Evolutionary conservation across 2,888 invertebrate genomes (phyloP), one percentile per base, ranked within the genome.

Genomic region (Aphidoletes aphidimyza): DNA sequence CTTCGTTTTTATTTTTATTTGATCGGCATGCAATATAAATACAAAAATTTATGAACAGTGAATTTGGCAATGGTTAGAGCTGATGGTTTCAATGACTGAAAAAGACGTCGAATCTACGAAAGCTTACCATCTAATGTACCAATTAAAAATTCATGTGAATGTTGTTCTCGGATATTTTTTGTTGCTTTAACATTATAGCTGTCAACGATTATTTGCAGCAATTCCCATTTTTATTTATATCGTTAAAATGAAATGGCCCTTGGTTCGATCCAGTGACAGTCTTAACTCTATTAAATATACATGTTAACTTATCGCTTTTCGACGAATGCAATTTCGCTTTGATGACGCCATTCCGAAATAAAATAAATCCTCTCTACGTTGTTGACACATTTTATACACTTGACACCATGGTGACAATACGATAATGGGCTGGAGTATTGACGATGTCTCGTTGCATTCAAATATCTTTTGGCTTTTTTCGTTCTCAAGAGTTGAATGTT

Each of bases 21-120:
- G 69, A 69, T 30, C 69, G 69, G 17, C 69, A 69, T 14, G 34
- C 34, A 69, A 69, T 30, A 69, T 69, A 30, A 26, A 69, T 81
- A 37, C 37, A 81, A 81, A 81, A 81, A 37, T 81, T 81, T 81
- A 81, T 81, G 81, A 81, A 81, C 37, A 81, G 37, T 81, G 81
- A 81, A 81, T n/a, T 37, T 17, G 1, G 17, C 0, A 81, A 37
- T 19, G 54, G 17, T 22, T 37, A 37, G 22, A 34, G 36, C 34
- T 34, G 36, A 78, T 22, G 26, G 11, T 54, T 78, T 36, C 34
- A 3, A 54, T 6, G 3, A 54, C 17, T 54, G n/a, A 14, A 47
- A 47, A 47, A 47, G 19, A 54, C 22, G 9, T 81, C n/a, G n/a
- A n/a, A n/a, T n/a, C n/a, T n/a, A n/a, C n/a, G n/a, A n/a, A n/a